These are phyloP conservation scores for Penaeus japonicus DNA, from an alignment of 1,140 invertebrate species.

Conservation along the genomic window DNA sequence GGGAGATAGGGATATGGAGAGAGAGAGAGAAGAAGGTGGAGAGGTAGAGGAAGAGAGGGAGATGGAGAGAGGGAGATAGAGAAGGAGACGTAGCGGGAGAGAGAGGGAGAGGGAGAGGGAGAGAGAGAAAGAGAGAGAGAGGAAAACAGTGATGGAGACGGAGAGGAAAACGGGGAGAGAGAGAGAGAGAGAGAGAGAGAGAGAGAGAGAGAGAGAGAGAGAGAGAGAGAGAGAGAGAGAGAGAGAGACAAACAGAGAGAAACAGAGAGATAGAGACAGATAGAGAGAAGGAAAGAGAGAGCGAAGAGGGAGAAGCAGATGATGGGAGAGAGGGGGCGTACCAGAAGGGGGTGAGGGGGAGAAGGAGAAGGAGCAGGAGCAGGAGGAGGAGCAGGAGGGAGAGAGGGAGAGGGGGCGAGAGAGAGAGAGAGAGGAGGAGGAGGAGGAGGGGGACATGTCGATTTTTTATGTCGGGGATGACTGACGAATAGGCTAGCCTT, in stretches of 20 bases:
- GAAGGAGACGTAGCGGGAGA: not conserved
- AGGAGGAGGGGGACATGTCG: not conserved
- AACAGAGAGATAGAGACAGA: not conserved
- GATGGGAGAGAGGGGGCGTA: not conserved
- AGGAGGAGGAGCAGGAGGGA: slow-evolving; percentile 7
- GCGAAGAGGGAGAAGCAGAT: not conserved
- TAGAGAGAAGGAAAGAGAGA: not conserved
- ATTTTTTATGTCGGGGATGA: slow-evolving; percentile 16
- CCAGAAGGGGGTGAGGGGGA: not conserved
- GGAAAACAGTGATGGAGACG: slow-evolving; percentile 1
- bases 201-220: slow-evolving; percentile 40
- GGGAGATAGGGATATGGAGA: not conserved
- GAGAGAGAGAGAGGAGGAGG: slow-evolving; percentile 31
- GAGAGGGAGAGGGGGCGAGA: slow-evolving; percentile 36
- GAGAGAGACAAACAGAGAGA: not conserved
- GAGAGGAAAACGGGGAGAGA: not conserved
- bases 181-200: slow-evolving; percentile 27
- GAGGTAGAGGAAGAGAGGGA: not conserved
- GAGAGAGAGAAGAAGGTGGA: not conserved
- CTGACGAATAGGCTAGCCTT: not conserved
- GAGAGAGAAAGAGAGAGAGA: not conserved
- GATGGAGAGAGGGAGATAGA: not conserved
- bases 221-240: not conserved
- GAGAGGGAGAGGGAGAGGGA: not conserved
- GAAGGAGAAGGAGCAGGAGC: not conserved